Conservation (phyloP, 1,140 invertebrate species). For the Tetragonula clypearis region DNA sequence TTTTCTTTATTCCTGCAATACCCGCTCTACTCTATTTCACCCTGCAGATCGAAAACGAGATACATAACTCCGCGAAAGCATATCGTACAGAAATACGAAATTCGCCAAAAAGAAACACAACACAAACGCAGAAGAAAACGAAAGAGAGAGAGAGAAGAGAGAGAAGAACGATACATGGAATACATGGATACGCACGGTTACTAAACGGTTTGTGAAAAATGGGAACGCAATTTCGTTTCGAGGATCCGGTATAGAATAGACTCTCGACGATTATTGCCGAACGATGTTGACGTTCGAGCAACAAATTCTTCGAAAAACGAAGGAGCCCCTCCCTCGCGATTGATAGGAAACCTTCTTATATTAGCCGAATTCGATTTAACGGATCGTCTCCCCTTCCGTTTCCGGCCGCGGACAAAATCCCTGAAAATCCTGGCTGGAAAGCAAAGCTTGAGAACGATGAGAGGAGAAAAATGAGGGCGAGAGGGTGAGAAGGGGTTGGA, state of each 20-base stretch:
- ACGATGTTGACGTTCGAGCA: conserved; percentile 30
- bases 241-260: neutral
- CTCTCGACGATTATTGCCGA: conserved; percentile 16
- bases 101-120: neutral
- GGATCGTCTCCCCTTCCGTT: conserved; percentile 67
- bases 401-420: conserved; percentile 61
- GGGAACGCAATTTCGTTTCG: conserved; percentile 7
- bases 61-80: neutral
- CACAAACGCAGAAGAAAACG: neutral
- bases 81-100: neutral
- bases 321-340: neutral
- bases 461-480: too few species aligned
- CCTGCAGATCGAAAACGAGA: neutral
- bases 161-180: too few species aligned
- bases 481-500: conserved; percentile 19
- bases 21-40: neutral
- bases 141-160: neutral
- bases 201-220: conserved; percentile 28
- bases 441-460: conserved; percentile 16
- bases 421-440: conserved; percentile 59
- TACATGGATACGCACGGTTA: neutral
- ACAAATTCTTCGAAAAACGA: conserved; percentile 21
- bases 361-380: conserved; percentile 71
- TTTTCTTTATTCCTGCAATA: neutral
- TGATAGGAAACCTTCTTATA: conserved; percentile 40